Evolutionary conservation across 2,888 invertebrate genomes (phyloP), one percentile per base, ranked within the genome.

Genomic region (Nasonia oneida): DNA sequence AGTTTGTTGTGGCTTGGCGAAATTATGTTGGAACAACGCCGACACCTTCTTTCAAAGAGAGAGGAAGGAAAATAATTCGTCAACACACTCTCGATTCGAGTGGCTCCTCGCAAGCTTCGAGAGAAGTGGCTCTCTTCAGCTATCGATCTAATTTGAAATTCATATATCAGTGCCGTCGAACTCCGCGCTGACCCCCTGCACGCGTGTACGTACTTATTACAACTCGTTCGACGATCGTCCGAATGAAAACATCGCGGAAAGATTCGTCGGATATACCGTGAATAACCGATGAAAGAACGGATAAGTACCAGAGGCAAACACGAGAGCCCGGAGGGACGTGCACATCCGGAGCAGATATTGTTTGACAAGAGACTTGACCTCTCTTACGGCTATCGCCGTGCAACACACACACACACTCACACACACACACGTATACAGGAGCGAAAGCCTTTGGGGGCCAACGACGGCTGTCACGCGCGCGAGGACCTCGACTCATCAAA

Each of bases 401-500:
- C 42, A 18, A n/a, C 23, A 47, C n/a, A 47, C 12, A 14, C 1
- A 23, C 14, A 23, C 39, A 4, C 23, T 0, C 23, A 39, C 73
- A 29, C 29, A 29, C 29, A 1, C 29, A 1, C 10, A 42, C 23
- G 29, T 29, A 29, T 29, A 10, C 2, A 14, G 42, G 42, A n/a
- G n/a, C 12, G n/a, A n/a, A 73, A 37, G 77, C 29, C 78, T 42
- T 39, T 33, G 23, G 70, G n/a, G 79, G 39, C 1, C 5, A 15
- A 47, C 10, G 33, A 33, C 42, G 1, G 47, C 64, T 42, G 47
- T 74, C 64, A 79, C 64, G 74, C 61, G 74, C 74, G 37, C 37
- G 29, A 70, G 57, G 42, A n/a, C 42, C 76, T 84, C 81, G 87
- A 86, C 88, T 88, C 89, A 90, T 91, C 91, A 90, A 91, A 91